These are phyloP conservation scores for Epicauta chinensis DNA, from an alignment of 1,140 invertebrate species.

Conservation along the genomic window DNA sequence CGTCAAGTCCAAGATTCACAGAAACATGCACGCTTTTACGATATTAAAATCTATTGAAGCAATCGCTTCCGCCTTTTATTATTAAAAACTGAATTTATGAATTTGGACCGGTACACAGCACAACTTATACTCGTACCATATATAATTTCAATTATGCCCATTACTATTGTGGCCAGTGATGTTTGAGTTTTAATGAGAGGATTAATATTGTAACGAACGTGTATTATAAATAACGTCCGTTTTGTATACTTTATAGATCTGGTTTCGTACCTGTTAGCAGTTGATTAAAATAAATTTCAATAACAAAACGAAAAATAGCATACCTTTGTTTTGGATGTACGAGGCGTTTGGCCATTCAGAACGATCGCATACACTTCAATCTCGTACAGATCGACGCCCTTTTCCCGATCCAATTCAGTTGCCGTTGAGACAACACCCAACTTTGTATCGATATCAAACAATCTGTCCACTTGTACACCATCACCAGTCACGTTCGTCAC, in stretches of 20 bases:
- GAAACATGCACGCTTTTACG: no score
- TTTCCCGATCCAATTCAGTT: slow-evolving; percentile 76
- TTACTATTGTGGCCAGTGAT: slow-evolving; percentile 17
- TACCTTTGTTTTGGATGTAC: slow-evolving; percentile 76
- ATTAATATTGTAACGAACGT: slow-evolving; percentile 12
- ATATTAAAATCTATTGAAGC: background rate
- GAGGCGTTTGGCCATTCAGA: slow-evolving; percentile 51
- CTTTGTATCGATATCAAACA: slow-evolving; percentile 85
- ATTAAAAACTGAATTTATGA: background rate
- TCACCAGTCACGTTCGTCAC: slow-evolving; percentile 82
- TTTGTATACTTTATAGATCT: slow-evolving; percentile 19
- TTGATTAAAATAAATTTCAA: background rate
- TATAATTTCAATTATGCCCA: slow-evolving; percentile 19
- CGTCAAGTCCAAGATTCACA: background rate
- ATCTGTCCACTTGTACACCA: slow-evolving; percentile 67
- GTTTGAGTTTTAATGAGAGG: slow-evolving; percentile 14
- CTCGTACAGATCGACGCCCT: slow-evolving; percentile 70
- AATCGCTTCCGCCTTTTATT: background rate
- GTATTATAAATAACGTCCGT: slow-evolving; percentile 18
- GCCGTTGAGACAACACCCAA: slow-evolving; percentile 84
- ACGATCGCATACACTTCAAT: slow-evolving; percentile 79
- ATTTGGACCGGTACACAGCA: background rate
- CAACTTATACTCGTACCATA: background rate
- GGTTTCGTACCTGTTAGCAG: background rate
- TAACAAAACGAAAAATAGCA: slow-evolving; percentile 34